phyloP scores from a whole-genome alignment of 2,113 vertebrate species.

The Neotragus moschatus region DNA sequence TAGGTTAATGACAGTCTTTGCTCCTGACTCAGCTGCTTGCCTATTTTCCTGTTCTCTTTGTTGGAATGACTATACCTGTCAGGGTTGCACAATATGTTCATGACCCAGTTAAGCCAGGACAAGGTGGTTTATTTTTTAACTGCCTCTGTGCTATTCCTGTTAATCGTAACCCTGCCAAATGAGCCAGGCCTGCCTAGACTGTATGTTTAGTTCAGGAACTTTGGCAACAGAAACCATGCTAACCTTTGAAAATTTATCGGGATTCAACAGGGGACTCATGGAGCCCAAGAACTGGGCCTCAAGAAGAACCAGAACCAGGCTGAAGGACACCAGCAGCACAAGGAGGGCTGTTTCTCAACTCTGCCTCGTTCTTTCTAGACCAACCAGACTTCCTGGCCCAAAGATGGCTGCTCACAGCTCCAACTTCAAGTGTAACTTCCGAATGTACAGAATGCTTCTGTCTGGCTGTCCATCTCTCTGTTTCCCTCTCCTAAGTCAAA shows the following conservation, averaged over 20 bases:
- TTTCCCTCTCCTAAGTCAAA: background rate
- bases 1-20: background rate
- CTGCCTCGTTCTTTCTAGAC: background rate
- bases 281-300: background rate
- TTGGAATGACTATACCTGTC: conserved; percentile 45
- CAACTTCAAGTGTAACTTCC: background rate
- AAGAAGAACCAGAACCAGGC: background rate
- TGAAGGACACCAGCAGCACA: background rate
- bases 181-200: background rate
- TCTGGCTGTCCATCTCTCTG: background rate
- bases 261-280: background rate
- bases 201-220: background rate
- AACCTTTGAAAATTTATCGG: background rate
- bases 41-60: background rate
- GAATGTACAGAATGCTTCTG: background rate
- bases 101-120: conserved; percentile 35
- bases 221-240: background rate
- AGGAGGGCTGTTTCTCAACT: background rate
- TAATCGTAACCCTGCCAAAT: background rate
- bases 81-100: background rate
- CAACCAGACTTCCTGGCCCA: background rate
- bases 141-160: background rate
- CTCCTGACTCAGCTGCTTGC: conserved; percentile 44
- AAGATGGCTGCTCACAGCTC: background rate
- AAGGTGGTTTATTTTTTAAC: background rate